Conservation (phyloP, 2,797 vertebrate genomes). For the Antrozous pallidus region DNA sequence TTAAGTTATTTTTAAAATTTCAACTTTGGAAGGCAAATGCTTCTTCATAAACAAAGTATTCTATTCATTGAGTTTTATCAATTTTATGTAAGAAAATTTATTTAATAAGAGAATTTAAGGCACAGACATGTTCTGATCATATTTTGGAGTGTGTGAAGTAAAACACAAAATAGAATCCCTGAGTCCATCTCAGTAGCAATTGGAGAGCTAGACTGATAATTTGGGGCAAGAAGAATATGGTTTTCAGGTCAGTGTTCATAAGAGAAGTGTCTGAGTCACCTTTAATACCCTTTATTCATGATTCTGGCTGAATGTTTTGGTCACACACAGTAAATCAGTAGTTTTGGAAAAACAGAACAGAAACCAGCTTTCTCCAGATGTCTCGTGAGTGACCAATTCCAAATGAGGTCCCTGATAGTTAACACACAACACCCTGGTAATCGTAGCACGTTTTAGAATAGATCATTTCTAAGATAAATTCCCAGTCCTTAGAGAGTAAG, state of each 20-base stretch:
- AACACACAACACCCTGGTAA: background rate
- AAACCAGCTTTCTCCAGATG: slow-evolving; percentile 20
- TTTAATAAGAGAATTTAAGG: background rate
- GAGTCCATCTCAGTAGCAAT: background rate
- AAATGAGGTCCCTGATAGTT: background rate
- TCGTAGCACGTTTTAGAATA: background rate
- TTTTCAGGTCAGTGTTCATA: background rate
- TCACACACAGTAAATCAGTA: background rate
- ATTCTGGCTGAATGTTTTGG: background rate
- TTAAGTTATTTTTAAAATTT: background rate
- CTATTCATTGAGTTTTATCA: slow-evolving; percentile 14
- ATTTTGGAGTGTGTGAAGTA: background rate
- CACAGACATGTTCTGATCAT: background rate
- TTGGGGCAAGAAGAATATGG: background rate
- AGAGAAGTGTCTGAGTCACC: background rate
- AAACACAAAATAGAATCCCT: background rate
- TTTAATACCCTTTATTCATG: background rate
- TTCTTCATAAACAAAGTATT: background rate
- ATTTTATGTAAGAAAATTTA: slow-evolving; percentile 4
- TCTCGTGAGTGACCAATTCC: background rate
- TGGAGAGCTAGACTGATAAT: background rate
- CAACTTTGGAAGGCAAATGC: background rate
- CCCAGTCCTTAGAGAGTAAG: background rate
- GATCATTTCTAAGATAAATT: background rate
- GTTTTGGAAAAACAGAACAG: background rate